Evolutionary conservation across 2,888 invertebrate species (phyloP).

Genomic region (Itoplectis maculator): DNA sequence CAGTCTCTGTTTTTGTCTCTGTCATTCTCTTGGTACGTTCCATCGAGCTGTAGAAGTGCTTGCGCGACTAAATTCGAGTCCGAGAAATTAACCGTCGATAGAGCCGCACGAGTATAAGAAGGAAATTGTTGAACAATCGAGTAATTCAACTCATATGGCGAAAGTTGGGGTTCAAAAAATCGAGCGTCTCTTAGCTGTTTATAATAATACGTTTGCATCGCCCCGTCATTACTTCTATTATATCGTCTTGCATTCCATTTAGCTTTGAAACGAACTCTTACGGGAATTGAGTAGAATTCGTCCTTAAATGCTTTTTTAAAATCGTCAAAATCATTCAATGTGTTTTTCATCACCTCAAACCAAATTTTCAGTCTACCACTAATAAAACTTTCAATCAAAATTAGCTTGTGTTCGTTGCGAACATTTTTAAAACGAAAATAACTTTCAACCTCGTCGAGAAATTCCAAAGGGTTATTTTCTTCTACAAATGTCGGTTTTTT

Average conservation of each 20-base stretch:
- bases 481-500: too few relatives aligned
- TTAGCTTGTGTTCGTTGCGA: neutral
- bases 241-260: neutral
- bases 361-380: neutral
- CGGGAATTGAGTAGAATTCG: neutral
- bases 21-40: slow-evolving; percentile 13
- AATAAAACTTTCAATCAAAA: neutral
- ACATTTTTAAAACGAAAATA: slow-evolving; percentile 23
- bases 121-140: neutral
- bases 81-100: too few relatives aligned
- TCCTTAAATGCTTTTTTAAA: slow-evolving; percentile 16
- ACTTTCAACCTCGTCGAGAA: too few relatives aligned
- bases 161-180: neutral
- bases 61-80: too few relatives aligned
- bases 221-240: neutral
- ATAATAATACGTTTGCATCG: neutral
- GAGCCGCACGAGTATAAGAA: too few relatives aligned
- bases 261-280: slow-evolving; percentile 1
- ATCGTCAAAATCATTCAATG: slow-evolving; percentile 2
- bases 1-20: slow-evolving; percentile 13
- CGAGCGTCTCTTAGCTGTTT: neutral
- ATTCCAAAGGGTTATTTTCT: too few relatives aligned
- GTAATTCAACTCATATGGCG: neutral
- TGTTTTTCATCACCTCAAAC: slow-evolving; percentile 2
- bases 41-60: slow-evolving; percentile 1